These are phyloP conservation scores for Tursiops truncatus DNA, from an alignment of 2,113 vertebrate genomes.

Conservation along the genomic window DNA sequence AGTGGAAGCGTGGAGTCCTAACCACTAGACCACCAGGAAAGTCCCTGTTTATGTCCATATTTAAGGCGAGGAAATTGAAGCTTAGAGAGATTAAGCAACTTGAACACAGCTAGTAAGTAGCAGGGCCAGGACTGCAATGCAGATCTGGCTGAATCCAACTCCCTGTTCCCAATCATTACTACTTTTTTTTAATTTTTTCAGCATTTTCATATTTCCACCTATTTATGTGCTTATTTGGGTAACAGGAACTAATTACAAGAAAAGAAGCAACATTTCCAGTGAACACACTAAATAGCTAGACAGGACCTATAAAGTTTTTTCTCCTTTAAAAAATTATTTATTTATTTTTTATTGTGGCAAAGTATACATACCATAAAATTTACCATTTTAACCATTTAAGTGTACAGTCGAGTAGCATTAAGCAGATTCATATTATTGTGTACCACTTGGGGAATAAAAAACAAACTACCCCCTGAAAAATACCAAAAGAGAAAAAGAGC, in stretches of 20 bases:
- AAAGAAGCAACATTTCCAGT: constrained; percentile 19
- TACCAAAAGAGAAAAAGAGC: background rate
- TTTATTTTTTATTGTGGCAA: constrained; percentile 16
- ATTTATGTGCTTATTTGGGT: background rate
- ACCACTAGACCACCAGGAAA: background rate
- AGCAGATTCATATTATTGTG: constrained; percentile 1
- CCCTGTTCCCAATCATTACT: background rate
- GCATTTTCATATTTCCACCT: constrained; percentile 17
- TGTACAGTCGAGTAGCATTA: background rate
- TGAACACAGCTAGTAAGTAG: background rate
- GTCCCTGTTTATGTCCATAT: background rate
- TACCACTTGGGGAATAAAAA: background rate
- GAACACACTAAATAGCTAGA: background rate
- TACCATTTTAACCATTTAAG: constrained; percentile 24
- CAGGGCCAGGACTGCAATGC: background rate
- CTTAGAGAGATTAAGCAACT: background rate
- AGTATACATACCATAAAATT: background rate
- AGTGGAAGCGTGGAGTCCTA: background rate
- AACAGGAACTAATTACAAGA: background rate
- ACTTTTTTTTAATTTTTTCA: background rate
- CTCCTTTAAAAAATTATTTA: background rate
- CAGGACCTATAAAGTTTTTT: background rate
- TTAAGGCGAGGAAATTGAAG: background rate
- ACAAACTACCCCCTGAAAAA: constrained; percentile 9
- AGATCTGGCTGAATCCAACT: background rate